Base-by-base conservation (phyloP, 2,113 vertebrate genomes). In the Paratilapia polleni region DNA sequence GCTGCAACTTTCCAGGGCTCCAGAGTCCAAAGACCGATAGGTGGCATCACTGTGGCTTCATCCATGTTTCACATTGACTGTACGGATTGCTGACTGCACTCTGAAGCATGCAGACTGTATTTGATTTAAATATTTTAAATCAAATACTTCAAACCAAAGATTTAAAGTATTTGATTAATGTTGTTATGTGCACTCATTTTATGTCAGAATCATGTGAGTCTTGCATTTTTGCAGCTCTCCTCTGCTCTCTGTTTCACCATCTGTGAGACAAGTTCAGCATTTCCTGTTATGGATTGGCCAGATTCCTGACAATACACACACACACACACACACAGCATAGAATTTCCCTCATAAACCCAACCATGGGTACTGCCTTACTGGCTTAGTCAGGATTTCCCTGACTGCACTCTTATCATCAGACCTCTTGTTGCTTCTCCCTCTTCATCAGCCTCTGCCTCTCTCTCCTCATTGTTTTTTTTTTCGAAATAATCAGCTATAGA, bases 401-500 rank as follows among this genome's bases (percentile, higher is more conserved):
- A 31, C 66, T 73, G 19, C 24, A 52, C 14, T 49, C 47, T 6
- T 49, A 49, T 12, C 43, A 70, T 70, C 66, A 70, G 47, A 52
- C 47, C 26, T 52, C 47, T 73, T 14, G 26, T 52, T 49, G 47
- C 28, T 28, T 73, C 43, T 52, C 49, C 28, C 43, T 73, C 47
- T 52, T 73, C 66, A 52, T 31, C 66, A 73, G 26, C 17, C 26
- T 73, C 68, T 54, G 47, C 47, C 26, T 2, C 68, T 73, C 66
- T 52, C 43, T 52, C 17, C 66, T 73, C 1, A 54, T 73, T 73
- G 11, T 54, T 54, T 34, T 73, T 52, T 1, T 2, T n/a, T 8
- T n/a, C 47, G 54, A 31, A 73, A 54, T 54, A 73, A 73, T 73
- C 68, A 54, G 47, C 68, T 14, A 73, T 73, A 73, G 47, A n/a